Evolutionary conservation across 2,113 vertebrate genomes (phyloP), one percentile per base, ranked within the genome.

Genomic region (Lutjanus erythropterus): DNA sequence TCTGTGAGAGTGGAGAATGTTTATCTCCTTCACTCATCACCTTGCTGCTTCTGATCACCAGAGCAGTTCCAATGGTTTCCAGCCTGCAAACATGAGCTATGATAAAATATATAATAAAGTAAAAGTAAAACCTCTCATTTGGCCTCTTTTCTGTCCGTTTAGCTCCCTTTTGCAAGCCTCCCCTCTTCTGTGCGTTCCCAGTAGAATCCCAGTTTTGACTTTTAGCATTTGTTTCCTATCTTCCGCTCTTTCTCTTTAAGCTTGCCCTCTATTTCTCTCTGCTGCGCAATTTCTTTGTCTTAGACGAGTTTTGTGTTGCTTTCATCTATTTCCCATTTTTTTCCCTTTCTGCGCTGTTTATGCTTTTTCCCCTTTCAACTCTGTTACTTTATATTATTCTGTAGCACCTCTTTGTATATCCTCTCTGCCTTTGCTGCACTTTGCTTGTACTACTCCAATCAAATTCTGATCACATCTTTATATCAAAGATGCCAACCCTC

Each of bases 401-500:
- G 66, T 55, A 50, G 49, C 71, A 39, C 78, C 66, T 75, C 78
- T 75, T 88, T 89, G 70, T 72, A 53, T 69, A 75, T 53, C 56
- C 37, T 7, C 19, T 60, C 79, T 72, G 79, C 64, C 56, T 61
- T 73, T 52, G 29, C 78, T 66, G 44, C 80, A 76, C 76, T 83
- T 74, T 55, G 50, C 66, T 76, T 80, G 69, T 80, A 46, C 64
- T 52, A 33, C 71, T 66, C 62, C 78, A 55, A 86, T 90, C 80
- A 84, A 61, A 91, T 93, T 90, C 90, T 71, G 79, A 88, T 92
- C 89, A 92, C 92, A 90, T 92, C 88, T 75, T 75, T 65, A 55
- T 85, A 88, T 93, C 86, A 93, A 91, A 92, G 90, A 88, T 91
- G 74, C 87, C 64, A 85, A 33, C 83, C 66, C 84, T 90, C 87